Percentiles rank a stretch among this genome's conserved stretches.
Evolutionary conservation across 2,888 invertebrate species (phyloP).

Genomic region (Plusia festucae): DNA sequence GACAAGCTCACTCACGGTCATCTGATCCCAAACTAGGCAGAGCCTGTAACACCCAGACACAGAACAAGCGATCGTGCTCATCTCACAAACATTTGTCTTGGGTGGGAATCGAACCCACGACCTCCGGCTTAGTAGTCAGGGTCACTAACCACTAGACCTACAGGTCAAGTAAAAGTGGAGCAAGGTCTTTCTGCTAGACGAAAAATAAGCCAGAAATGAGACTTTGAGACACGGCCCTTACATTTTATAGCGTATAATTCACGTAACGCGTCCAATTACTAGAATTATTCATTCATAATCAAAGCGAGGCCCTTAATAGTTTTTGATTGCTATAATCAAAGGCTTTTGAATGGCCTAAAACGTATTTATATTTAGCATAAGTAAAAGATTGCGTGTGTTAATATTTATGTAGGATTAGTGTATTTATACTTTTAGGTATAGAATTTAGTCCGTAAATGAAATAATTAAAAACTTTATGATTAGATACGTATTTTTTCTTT

Average conservation of each 20-base stretch:
- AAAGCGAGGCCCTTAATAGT: background rate
- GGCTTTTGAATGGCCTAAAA: background rate
- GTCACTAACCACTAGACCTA: no score
- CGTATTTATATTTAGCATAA: background rate
- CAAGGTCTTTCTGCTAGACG: no score
- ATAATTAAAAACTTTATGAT: background rate
- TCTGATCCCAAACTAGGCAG: no score
- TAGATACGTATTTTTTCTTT: no score
- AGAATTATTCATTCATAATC: background rate
- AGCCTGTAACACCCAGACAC: no score
- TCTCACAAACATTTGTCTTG: no score
- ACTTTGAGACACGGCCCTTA: background rate
- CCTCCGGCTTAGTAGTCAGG: no score
- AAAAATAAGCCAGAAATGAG: background rate
- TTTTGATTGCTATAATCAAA: constrained; percentile 5
- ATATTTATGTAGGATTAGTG: background rate
- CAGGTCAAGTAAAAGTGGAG: no score
- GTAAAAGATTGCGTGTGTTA: background rate
- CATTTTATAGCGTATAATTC: background rate
- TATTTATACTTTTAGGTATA: background rate
- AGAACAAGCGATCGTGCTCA: no score
- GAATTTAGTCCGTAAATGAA: background rate
- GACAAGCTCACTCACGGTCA: no score
- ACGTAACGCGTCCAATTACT: background rate
- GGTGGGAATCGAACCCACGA: no score